Base-by-base conservation (phyloP, 2,888 invertebrate species). In the Microplitis manilae region DNA sequence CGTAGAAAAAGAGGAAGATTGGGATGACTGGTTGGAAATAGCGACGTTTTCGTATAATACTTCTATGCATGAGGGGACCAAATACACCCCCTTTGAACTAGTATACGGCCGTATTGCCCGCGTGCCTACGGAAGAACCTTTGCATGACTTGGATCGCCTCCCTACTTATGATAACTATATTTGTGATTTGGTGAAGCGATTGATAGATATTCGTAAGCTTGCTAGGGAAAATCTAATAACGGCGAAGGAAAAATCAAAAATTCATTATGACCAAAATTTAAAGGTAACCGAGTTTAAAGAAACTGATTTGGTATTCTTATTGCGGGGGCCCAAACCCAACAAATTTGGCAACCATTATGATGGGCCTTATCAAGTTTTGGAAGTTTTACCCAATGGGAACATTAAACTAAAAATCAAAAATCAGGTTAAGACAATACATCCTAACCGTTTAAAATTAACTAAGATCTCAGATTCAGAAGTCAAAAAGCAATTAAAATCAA, bases 41-140 rank as follows among this genome's bases (percentile, higher is more conserved):
- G 50, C 50, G 13, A 50, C 50, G 2, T 50, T 50, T 50, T 50
- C 50, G 9, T 50, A 50, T 15, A 83, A 83, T 41, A 80, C 78
- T 0, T 75, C 77, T 17, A 20, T 73, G 0, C 79, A 82, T 15
- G 50, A 50, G 50, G 50, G 50, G 13, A 50, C 50, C 6, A 50
- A 50, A 50, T 50, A 9, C 13, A 50, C 50, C 13, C 50, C 50
- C 50, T 50, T 9, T 50, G 50, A 50, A 50, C 13, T 50, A 4
- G 50, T 50, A 9, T 1, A 9, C 13, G 2, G 9, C 2, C 8
- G 13, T 4, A 13, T 13, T 13, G 50, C 50, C 4, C 50, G 50
- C 13, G 50, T 9, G 13, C 50, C 50, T 8, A 50, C 50, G 2
- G 4, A 13, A 4, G 50, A 50, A 50, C 50, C 50, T 13, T 13